phyloP scores from a whole-genome alignment of 1,140 invertebrate species.

The Philopotamus ludificatus region DNA sequence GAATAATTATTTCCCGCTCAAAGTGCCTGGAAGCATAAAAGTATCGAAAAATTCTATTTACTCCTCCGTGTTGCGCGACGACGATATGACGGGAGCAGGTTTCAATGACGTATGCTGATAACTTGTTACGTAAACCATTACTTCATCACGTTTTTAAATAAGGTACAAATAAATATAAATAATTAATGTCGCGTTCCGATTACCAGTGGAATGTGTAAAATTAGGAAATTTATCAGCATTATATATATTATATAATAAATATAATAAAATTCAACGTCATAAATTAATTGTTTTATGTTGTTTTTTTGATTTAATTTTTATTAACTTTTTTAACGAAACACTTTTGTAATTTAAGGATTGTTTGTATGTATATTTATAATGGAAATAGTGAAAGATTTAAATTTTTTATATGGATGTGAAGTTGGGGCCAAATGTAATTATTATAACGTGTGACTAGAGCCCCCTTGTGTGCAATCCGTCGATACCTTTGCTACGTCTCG shows the following conservation, averaged over 20 bases:
- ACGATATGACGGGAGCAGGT: no score
- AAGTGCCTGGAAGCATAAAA: no score
- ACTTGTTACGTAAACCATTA: no score
- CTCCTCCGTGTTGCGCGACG: no score
- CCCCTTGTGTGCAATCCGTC: constrained; percentile 21
- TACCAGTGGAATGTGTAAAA: constrained; percentile 5
- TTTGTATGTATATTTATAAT: constrained; percentile 37
- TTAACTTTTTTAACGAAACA: constrained; percentile 25
- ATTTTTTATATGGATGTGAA: constrained; percentile 37
- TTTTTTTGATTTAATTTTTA: constrained; percentile 33
- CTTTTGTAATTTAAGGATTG: constrained; percentile 18
- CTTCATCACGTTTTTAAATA: no score
- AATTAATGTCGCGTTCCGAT: not conserved
- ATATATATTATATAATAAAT: constrained; percentile 7
- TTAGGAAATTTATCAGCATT: constrained; percentile 22
- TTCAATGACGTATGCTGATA: no score
- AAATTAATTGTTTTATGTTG: constrained; percentile 27
- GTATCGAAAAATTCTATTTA: no score
- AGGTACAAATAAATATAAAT: no score
- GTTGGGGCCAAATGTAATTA: constrained; percentile 39
- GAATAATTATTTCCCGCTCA: no score
- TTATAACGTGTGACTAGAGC: constrained; percentile 4
- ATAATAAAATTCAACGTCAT: constrained; percentile 20
- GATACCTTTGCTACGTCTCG: not conserved
- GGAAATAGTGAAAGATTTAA: constrained; percentile 29